Base-by-base conservation (phyloP, 2,113 vertebrate species). In the Lontra canadensis region DNA sequence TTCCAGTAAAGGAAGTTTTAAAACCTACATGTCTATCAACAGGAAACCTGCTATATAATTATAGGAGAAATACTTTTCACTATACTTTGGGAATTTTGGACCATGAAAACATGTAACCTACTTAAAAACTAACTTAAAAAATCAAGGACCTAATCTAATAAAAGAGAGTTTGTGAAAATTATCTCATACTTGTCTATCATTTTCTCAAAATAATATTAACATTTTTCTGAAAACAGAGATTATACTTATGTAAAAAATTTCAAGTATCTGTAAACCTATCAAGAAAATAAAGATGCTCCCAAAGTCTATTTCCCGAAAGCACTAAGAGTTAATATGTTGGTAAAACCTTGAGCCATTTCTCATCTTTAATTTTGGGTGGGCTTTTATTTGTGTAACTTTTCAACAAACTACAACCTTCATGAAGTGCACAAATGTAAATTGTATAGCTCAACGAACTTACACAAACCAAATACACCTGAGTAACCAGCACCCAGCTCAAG, bases 351-450 rank as follows among this genome's bases (percentile, higher is more conserved):
- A 86, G 78, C 23, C 39, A 69, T 21, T 36, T 69, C 67, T 69
- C 8, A 36, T 36, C 34, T 69, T 36, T n/a, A 69, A 73, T 84
- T 57, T 86, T 9, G 78, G 17, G 12, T 18, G 3, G 8, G 8
- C 39, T 87, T 82, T 88, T 88, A 80, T 26, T 95, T 52, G 42
- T 65, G 85, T 95, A 80, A 65, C 14, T 74, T 92, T 86, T 69
- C 10, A 67, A 18, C 78, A 21, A 61, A 57, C 8, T 80, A 11
- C 67, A 89, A 59, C 44, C 7, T 52, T 87, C 26, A 87, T 26
- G 67, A 86, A 92, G 29, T 18, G 7, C 36, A 94, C 26, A 92
- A 85, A 69, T 65, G 31, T 49, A 86, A 55, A 79, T 8, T 44
- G 10, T 39, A 31, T 1, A 85, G 88, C 5, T 85, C 63, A 94